Evolutionary conservation across 2,888 invertebrate species (phyloP).

Genomic region (Axea sp.): DNA sequence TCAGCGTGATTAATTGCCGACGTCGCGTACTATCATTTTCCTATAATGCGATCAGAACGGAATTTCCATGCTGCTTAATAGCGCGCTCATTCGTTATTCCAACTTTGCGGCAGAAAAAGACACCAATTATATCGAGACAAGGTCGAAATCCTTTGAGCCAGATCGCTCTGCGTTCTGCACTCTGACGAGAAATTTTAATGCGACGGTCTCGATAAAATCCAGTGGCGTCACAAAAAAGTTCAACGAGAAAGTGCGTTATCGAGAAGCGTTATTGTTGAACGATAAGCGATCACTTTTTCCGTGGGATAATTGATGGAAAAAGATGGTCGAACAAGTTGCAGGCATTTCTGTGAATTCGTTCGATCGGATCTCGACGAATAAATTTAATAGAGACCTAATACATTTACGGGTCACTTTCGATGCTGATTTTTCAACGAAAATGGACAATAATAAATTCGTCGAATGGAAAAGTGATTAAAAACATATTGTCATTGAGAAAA

Average conservation of each 20-base stretch:
- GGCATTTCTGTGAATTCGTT: too few species aligned
- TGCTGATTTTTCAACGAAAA: too few species aligned
- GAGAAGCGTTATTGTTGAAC: not conserved
- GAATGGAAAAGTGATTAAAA: too few species aligned
- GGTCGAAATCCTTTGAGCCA: slow-evolving; percentile 32
- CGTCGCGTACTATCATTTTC: slow-evolving; percentile 29
- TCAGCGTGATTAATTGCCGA: slow-evolving; percentile 52
- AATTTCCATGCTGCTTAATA: slow-evolving; percentile 19
- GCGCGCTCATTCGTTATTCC: slow-evolving; percentile 18
- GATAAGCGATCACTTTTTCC: too few species aligned
- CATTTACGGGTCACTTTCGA: too few species aligned
- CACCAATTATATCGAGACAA: slow-evolving; percentile 36
- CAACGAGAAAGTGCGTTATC: not conserved
- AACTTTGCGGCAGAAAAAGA: slow-evolving; percentile 13
- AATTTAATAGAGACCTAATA: too few species aligned
- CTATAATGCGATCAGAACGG: slow-evolving; percentile 39
- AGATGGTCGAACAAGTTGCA: too few species aligned
- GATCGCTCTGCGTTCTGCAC: slow-evolving; percentile 11
- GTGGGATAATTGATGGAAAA: too few species aligned
- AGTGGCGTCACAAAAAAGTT: slow-evolving; percentile 6
- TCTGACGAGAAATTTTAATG: slow-evolving; percentile 18
- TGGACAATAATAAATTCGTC: too few species aligned
- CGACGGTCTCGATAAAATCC: not conserved
- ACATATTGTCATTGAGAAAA: too few species aligned
- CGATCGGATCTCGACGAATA: too few species aligned